Evolutionary conservation across 2,888 invertebrate genomes (phyloP).

Genomic region (Caenorhabditis sp.): DNA sequence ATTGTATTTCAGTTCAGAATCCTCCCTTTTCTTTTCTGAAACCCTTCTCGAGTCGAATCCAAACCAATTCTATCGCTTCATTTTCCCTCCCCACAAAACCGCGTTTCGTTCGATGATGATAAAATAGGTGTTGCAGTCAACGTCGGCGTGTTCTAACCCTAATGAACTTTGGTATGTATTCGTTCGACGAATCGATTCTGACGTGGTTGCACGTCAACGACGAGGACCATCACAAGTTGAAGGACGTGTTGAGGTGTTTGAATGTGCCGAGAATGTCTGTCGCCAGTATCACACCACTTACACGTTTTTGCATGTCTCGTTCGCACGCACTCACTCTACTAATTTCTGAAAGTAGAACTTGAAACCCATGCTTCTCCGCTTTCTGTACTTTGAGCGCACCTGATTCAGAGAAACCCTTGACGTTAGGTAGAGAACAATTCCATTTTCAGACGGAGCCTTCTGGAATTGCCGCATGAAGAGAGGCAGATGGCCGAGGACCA

Average conservation of each 20-base stretch:
- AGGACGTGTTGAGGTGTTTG: constrained; percentile 60
- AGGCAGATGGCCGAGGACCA: constrained; percentile 72
- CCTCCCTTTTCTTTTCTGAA: neutral
- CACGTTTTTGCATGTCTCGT: constrained; percentile 12
- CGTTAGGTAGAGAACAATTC: neutral
- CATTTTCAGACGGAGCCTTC: constrained; percentile 64
- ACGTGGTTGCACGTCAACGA: constrained; percentile 75
- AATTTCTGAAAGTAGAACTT: no score
- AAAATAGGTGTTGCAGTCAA: constrained; percentile 70
- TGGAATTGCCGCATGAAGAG: constrained; percentile 76
- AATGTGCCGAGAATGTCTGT: constrained; percentile 26
- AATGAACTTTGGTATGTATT: constrained; percentile 76
- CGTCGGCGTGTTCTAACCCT: constrained; percentile 77
- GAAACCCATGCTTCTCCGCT: constrained; percentile 47
- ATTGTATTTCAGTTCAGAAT: constrained; percentile 32
- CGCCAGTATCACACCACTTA: no score
- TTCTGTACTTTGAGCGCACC: constrained; percentile 45
- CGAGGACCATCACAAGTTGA: constrained; percentile 68
- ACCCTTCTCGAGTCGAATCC: neutral
- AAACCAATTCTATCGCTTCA: constrained; percentile 34
- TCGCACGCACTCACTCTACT: neutral
- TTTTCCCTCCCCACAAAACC: constrained; percentile 10
- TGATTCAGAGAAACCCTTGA: constrained; percentile 4
- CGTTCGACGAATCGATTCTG: constrained; percentile 76
- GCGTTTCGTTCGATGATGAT: neutral